Percentiles rank a stretch among this genome's conserved stretches.
Conservation (phyloP, 30 jellyfish, hydroid and myxozoan genomes). For the Catostylus mosaicus region DNA sequence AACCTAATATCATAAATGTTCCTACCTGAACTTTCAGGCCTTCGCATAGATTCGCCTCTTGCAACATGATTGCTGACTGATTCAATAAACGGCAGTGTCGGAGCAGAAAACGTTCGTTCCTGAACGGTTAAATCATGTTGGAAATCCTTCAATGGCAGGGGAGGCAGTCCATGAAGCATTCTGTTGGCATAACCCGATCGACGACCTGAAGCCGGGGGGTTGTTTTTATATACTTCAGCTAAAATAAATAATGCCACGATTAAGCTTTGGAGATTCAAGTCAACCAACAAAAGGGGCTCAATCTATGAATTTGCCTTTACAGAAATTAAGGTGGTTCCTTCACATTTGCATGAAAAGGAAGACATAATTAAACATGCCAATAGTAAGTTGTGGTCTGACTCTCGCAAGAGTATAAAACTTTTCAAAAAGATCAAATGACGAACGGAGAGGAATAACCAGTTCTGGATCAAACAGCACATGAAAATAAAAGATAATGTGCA, state of each 20-base stretch:
- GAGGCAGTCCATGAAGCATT: conserved; percentile 46
- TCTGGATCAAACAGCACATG: too few relatives aligned
- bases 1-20: too few relatives aligned
- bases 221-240: background rate
- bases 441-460: too few relatives aligned
- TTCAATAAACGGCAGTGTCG: conserved; percentile 44
- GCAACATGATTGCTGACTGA: background rate
- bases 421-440: too few relatives aligned
- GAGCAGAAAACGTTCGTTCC: conserved; percentile 71
- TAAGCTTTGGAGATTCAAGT: background rate
- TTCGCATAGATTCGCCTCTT: background rate
- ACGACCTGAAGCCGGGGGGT: conserved; percentile 1
- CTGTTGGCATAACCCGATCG: conserved; percentile 31
- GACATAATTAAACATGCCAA: too few relatives aligned
- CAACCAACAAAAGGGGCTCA: too few relatives aligned
- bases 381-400: too few relatives aligned
- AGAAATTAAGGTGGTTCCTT: too few relatives aligned
- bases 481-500: too few relatives aligned
- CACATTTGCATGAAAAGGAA: too few relatives aligned
- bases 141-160: conserved; percentile 51
- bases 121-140: conserved; percentile 35
- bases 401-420: too few relatives aligned
- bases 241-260: background rate
- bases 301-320: too few relatives aligned
- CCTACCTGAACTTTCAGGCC: conserved; percentile 73